These are phyloP conservation scores for Argyrosomus japonicus DNA, from an alignment of 2,113 vertebrate species.

Conservation along the genomic window DNA sequence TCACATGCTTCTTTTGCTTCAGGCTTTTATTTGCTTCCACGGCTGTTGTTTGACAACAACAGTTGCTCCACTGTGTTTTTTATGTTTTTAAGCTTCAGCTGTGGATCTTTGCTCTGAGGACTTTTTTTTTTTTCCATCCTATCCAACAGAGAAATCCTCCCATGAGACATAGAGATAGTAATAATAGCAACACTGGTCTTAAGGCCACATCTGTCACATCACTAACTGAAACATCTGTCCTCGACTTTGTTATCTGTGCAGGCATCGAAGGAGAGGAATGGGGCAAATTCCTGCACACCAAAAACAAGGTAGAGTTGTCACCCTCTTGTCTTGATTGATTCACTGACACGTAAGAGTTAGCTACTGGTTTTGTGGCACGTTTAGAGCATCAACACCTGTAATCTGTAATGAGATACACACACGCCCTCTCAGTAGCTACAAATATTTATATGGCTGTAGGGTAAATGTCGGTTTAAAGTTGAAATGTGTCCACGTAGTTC, in stretches of 20 bases:
- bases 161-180: constrained; percentile 32
- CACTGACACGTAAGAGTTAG: constrained; percentile 6
- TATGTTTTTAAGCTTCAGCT: constrained; percentile 19
- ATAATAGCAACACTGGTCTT: constrained; percentile 47
- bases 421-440: constrained; percentile 33
- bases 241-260: constrained; percentile 71
- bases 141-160: constrained; percentile 42
- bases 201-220: constrained; percentile 40
- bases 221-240: constrained; percentile 44
- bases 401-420: constrained; percentile 10
- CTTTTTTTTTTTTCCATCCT: constrained; percentile 46
- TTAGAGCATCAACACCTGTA: constrained; percentile 4
- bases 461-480: constrained; percentile 25
- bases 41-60: constrained; percentile 28
- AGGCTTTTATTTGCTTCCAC: constrained; percentile 35
- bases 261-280: constrained; percentile 96
- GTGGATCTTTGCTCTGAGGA: constrained; percentile 27
- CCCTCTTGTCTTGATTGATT: constrained; percentile 11
- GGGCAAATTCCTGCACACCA: constrained; percentile 99
- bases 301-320: constrained; percentile 91
- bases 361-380: constrained; percentile 1
- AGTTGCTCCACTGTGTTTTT: neutral
- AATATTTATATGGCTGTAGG: constrained; percentile 32
- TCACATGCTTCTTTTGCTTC: constrained; percentile 30
- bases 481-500: neutral